These are phyloP conservation scores for Neoitamus cyanurus DNA, from an alignment of 2,888 invertebrate genomes.

Conservation along the genomic window DNA sequence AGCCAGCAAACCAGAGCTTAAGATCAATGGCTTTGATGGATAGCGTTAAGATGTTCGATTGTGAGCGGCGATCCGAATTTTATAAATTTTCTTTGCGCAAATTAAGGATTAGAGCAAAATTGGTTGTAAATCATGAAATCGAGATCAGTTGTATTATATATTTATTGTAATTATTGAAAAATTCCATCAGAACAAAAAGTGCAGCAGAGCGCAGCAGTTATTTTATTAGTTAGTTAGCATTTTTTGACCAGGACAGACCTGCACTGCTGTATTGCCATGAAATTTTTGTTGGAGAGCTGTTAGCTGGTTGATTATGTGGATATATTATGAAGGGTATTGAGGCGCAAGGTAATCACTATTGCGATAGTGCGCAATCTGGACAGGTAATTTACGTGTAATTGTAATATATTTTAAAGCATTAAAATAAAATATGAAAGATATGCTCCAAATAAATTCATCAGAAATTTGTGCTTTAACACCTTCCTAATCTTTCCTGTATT, in stretches of 20 bases:
- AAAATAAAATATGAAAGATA: not conserved
- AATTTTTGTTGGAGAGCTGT: not conserved
- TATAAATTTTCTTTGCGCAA: not conserved
- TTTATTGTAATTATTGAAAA: not conserved
- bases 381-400: not conserved
- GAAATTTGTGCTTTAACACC: not conserved
- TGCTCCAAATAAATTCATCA: not conserved
- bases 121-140: not conserved
- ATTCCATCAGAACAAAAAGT: not conserved
- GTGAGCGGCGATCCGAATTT: not conserved
- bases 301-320: constrained; percentile 1
- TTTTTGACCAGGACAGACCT: not conserved
- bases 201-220: not conserved
- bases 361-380: not conserved
- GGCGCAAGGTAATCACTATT: not conserved
- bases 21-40: not conserved
- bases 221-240: not conserved
- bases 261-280: not conserved
- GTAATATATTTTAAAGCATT: constrained; percentile 1
- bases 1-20: not conserved
- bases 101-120: not conserved
- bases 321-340: constrained; percentile 1
- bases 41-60: not conserved
- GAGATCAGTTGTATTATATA: not conserved
- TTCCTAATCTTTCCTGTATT: not conserved